Evolutionary conservation across 1,140 invertebrate species (phyloP), one percentile per base, ranked within the genome.

Genomic region (Anastrepha obliqua): DNA sequence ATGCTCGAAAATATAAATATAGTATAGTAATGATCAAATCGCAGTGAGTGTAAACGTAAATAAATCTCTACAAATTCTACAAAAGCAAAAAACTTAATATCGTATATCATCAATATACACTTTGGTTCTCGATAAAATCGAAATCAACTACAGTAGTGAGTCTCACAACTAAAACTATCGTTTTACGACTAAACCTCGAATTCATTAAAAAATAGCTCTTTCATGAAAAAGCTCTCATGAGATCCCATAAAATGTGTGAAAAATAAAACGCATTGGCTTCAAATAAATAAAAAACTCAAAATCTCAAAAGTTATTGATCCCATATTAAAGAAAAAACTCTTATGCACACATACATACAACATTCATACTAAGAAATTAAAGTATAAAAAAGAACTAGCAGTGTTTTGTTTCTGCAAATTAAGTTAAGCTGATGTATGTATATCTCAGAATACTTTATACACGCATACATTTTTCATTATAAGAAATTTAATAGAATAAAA

Each of bases 301-400:
- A 29, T 29, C 29, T 29, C 29, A 29, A 29, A 29, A 29, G 29
- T 29, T 29, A 29, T 29, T 29, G 29, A 29, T 29, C 29, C 29
- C 29, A 29, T 11, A 55, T 55, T 55, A 55, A 55, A 55, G 11
- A 55, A 74, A 17, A 47, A 17, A 47, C 6, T 74, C 67, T 74
- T 44, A 74, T 74, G 15, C 67, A 74, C 67, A 74, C 42, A 17
- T 67, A 67, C 65, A 29, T 74, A 15, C 15, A 44, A 74, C 67
- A 74, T 47, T 7, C 67, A 74, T 11, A 47, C 15, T 74, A 47
- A 74, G 15, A 15, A 74, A 44, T 67, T 67, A 67, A 29, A 29
- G 13, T 17, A 39, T 5, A 44, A 74, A n/a, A 47, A 74, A 17
- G n/a, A 74, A 29, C 3, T 44, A 5, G 67, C 67, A 74, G 67